Percentiles rank a stretch among this genome's conserved stretches.
Conservation (phyloP, 2,113 vertebrate species). For the Microtus richardsoni region DNA sequence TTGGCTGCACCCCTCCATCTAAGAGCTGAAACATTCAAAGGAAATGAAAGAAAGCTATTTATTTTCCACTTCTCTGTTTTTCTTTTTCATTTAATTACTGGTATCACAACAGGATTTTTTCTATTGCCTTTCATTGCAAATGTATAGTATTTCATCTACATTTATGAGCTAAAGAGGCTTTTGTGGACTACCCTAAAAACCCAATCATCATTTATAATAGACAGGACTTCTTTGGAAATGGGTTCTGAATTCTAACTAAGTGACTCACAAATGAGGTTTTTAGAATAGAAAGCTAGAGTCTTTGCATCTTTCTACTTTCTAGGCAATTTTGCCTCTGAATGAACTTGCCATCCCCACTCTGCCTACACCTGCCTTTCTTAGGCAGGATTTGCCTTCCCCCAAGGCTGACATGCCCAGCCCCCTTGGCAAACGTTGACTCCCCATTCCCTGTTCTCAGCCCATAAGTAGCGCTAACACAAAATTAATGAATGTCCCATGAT, state of each 20-base stretch:
- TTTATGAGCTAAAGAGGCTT: slow-evolving; percentile 74
- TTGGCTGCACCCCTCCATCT: neutral
- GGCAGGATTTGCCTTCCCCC: neutral
- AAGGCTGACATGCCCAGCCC: neutral
- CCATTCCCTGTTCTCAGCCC: neutral
- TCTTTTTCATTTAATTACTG: slow-evolving; percentile 74
- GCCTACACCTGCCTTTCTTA: neutral
- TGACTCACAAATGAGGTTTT: slow-evolving; percentile 63
- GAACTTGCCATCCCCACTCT: neutral
- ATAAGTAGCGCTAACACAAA: neutral
- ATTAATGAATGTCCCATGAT: neutral
- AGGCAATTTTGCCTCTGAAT: slow-evolving; percentile 6
- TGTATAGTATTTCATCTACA: slow-evolving; percentile 67
- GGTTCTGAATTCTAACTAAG: slow-evolving; percentile 73
- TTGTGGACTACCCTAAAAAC: slow-evolving; percentile 67
- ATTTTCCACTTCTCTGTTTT: slow-evolving; percentile 60
- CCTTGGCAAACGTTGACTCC: neutral
- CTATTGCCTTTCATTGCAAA: slow-evolving; percentile 71
- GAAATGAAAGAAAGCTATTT: slow-evolving; percentile 64
- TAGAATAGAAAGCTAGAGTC: slow-evolving; percentile 35
- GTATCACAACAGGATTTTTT: slow-evolving; percentile 62
- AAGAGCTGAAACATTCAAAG: neutral
- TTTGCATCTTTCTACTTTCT: slow-evolving; percentile 9
- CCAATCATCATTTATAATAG: slow-evolving; percentile 71
- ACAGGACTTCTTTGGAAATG: slow-evolving; percentile 71